Evolutionary conservation across 2,113 vertebrate genomes (phyloP), one percentile per base, ranked within the genome.

Genomic region (Rhegmatorhina hoffmannsi): DNA sequence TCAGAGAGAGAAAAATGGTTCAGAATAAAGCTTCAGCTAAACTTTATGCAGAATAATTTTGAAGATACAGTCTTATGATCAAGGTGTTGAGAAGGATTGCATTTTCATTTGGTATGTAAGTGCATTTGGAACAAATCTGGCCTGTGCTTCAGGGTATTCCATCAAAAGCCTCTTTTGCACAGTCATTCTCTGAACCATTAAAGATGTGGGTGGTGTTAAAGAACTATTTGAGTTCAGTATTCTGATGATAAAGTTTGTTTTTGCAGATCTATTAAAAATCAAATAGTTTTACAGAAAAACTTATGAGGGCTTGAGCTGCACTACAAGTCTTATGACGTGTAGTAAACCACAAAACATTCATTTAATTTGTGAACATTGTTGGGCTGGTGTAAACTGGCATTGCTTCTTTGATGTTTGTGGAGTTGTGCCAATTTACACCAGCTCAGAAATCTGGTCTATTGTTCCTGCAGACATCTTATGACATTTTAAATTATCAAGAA

Each of bases 81-180:
- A 87, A 94, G 73, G 70, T 91, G 78, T 67, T 95, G 92, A 96
- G 98, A 97, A 96, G 47, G 31, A 95, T 87, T 90, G 25, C 66
- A 82, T 97, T 97, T 96, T 97, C 97, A 95, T 98, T 97, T 98
- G 97, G 68, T 83, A 26, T 84, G 50, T 96, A 98, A 95, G 97
- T 97, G 95, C 94, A 87, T 90, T 95, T 90, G 38, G 69, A 95
- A 83, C 5, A 80, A 73, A 90, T 68, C 25, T 88, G 80, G 44
- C 80, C 84, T 91, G 62, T 89, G 68, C 70, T 96, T 88, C 25
- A 34, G 47, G 25, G 67, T 62, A 94, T 92, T 69, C 86, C 70
- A 14, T 76, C 34, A 83, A 97, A 92, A 96, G 52, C 58, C 40
- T 80, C 46, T 77, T 92, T 58, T 75, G 23, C 40, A 60, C 16